A percentile compares a stretch with the other conserved stretches of the same genome.
These are phyloP conservation scores for Volucella inanis DNA, from an alignment of 2,888 invertebrate species.

Conservation along the genomic window DNA sequence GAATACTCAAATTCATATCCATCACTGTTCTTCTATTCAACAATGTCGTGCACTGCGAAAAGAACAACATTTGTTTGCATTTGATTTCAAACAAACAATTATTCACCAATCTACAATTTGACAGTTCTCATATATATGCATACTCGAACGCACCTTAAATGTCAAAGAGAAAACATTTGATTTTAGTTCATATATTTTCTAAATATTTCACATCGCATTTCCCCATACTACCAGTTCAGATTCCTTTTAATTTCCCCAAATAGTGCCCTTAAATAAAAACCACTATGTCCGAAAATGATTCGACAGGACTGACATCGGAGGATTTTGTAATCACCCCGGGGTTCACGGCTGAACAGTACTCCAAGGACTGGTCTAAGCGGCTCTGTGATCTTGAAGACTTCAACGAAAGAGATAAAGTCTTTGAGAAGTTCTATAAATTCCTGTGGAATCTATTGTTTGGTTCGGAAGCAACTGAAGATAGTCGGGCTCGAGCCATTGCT, in stretches of 20 bases:
- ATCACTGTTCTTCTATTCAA: too few species aligned
- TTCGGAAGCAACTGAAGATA: constrained; percentile 48
- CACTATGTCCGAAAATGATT: constrained; percentile 27
- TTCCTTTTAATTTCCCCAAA: neutral
- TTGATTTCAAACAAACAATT: too few species aligned
- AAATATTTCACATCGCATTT: neutral
- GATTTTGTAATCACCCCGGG: constrained; percentile 33
- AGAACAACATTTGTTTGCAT: too few species aligned
- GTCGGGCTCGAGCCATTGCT: constrained; percentile 76
- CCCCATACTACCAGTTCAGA: neutral
- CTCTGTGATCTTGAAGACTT: constrained; percentile 29
- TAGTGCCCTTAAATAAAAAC: neutral
- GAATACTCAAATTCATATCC: too few species aligned
- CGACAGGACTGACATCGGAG: neutral
- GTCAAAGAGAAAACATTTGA: constrained; percentile 12
- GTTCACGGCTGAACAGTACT: constrained; percentile 48
- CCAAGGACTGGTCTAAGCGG: constrained; percentile 41
- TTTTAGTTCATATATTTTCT: neutral
- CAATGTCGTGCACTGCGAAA: too few species aligned
- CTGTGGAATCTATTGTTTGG: constrained; percentile 79
- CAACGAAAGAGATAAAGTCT: constrained; percentile 40
- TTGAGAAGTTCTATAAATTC: constrained; percentile 51
- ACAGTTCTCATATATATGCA: too few species aligned
- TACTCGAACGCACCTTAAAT: neutral
- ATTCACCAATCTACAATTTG: too few species aligned